phyloP scores from a whole-genome alignment of 2,113 vertebrate species.

The Gopherus evgoodei region DNA sequence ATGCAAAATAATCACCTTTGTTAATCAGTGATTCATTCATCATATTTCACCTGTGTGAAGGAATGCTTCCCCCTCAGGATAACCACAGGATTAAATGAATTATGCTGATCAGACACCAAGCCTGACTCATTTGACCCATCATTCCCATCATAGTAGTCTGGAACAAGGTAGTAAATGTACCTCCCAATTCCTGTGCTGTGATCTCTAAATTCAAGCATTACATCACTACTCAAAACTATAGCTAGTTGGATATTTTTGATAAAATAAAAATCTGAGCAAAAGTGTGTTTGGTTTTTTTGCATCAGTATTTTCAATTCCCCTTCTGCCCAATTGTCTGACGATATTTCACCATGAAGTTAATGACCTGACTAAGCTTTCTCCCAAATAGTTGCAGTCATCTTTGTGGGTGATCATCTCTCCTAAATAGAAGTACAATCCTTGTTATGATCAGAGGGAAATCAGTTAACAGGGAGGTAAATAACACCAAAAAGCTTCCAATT shows the following conservation, averaged over 20 bases:
- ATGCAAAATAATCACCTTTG: neutral
- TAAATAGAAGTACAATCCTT: neutral
- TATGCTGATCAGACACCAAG: constrained; percentile 33
- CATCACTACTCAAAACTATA: neutral
- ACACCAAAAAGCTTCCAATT: neutral
- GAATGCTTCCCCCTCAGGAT: constrained; percentile 9
- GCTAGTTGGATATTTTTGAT: neutral
- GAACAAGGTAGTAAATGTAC: neutral
- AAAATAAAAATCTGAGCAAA: neutral
- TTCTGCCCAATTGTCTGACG: neutral
- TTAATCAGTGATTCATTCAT: constrained; percentile 22
- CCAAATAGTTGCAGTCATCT: accelerated
- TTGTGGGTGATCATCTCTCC: neutral
- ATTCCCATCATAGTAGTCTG: accelerated
- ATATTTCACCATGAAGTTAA: neutral
- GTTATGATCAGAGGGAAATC: neutral
- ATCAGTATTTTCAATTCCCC: neutral
- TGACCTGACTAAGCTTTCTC: no score
- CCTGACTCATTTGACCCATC: constrained; percentile 30
- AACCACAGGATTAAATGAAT: constrained; percentile 38
- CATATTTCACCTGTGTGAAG: constrained; percentile 33
- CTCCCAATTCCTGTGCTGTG: neutral
- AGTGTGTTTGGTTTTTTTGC: neutral
- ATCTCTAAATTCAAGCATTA: neutral
- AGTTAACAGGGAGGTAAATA: neutral